A percentile compares a stretch with the other conserved stretches of the same genome.
Evolutionary conservation across 2,113 vertebrate species (phyloP).

Genomic region (Pycnonotus jocosus): DNA sequence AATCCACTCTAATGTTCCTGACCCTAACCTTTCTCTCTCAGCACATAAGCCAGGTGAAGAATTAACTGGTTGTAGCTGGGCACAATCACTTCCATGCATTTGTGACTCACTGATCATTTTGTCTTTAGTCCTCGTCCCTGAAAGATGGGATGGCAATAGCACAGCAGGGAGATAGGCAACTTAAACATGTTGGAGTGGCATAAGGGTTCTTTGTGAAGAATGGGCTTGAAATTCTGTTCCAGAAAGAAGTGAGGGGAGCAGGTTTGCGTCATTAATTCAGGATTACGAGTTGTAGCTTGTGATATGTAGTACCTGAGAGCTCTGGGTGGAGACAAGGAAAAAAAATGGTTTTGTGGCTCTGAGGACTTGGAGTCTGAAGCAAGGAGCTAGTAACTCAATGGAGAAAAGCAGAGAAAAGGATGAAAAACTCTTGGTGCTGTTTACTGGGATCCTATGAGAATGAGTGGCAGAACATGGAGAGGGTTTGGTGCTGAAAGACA

Average conservation of each 20-base stretch:
- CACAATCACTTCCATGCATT: background rate
- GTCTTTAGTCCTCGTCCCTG: background rate
- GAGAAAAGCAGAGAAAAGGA: background rate
- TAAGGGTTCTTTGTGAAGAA: background rate
- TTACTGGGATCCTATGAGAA: background rate
- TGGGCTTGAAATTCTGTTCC: background rate
- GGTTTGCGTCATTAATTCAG: background rate
- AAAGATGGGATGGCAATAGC: background rate
- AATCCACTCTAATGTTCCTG: background rate
- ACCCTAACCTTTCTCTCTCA: background rate
- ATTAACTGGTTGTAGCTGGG: background rate
- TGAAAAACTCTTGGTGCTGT: background rate
- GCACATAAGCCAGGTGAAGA: background rate
- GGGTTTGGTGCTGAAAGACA: background rate
- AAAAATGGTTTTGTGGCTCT: background rate
- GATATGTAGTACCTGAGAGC: background rate
- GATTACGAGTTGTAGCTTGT: background rate
- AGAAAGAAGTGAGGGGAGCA: background rate
- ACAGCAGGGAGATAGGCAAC: background rate
- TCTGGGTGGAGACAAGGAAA: background rate
- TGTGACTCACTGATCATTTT: background rate
- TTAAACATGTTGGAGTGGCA: background rate
- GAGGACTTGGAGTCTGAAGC: background rate
- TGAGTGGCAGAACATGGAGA: background rate
- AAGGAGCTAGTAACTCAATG: background rate